These are phyloP conservation scores for Zygaena filipendulae DNA, from an alignment of 2,888 invertebrate genomes.

Conservation along the genomic window DNA sequence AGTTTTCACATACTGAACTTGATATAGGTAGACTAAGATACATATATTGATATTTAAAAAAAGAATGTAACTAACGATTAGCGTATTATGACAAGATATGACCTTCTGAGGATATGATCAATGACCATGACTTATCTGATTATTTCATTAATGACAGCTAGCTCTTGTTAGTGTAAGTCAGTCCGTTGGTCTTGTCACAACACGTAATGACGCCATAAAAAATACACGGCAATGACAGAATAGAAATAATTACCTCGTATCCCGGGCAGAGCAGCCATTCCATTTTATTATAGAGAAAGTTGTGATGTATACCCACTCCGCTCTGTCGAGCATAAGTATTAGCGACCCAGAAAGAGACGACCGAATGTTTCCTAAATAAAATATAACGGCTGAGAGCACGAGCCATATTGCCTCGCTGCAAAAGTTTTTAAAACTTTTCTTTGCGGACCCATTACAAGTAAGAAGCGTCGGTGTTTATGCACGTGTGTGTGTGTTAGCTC, in stretches of 20 bases:
- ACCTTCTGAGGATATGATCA: no score
- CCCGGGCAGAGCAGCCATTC: conserved; percentile 59
- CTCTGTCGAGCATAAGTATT: conserved; percentile 24
- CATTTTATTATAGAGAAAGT: conserved; percentile 23
- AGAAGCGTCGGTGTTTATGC: conserved; percentile 27
- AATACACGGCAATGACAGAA: conserved; percentile 67
- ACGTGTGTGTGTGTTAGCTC: conserved; percentile 47
- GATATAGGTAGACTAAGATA: no score
- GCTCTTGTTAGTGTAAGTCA: no score
- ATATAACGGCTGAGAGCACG: conserved; percentile 66
- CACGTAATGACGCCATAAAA: conserved; percentile 44
- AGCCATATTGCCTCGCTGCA: conserved; percentile 69
- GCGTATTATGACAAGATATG: no score
- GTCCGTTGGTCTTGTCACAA: background rate
- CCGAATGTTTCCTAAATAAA: conserved; percentile 62
- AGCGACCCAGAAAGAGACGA: conserved; percentile 38
- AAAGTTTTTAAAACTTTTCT: conserved; percentile 71
- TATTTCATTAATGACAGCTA: no score
- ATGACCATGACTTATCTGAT: no score
- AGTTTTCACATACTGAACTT: no score
- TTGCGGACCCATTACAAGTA: conserved; percentile 69
- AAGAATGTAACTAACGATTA: no score
- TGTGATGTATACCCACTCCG: conserved; percentile 30
- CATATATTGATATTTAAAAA: no score
- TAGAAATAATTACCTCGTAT: conserved; percentile 69